Base-by-base conservation (phyloP, 2,797 vertebrate species). In the Smutsia gigantea region DNA sequence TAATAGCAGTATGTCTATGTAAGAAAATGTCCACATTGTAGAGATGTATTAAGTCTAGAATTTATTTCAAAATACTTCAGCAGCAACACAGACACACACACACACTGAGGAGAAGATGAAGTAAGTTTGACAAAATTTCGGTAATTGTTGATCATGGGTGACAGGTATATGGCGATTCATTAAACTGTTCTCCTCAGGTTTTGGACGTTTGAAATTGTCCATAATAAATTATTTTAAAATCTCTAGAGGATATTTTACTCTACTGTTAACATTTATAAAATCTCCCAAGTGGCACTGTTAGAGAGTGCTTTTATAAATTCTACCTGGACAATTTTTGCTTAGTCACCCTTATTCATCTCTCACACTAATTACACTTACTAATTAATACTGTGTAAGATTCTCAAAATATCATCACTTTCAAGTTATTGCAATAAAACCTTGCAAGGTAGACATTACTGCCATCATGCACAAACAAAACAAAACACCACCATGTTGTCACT, bases 61-160 rank as follows among this genome's bases (percentile, higher is more conserved):
- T 91, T 84, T 64, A 46, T 95, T 92, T 93, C 84, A 57, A 87
- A 91, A 63, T 85, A 46, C 46, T 83, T 66, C 2, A 57, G 68
- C n/a, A 64, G 27, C 27, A 93, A 19, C 66, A 91, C 87, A 75
- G 31, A 75, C 6, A 53, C 15, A 49, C 5, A 39, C n/a, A 51
- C 46, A 66, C 12, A 37, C 87, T 10, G 42, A 11, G 18, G 12
- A 92, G 78, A 59, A 74, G 18, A 68, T 51, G 49, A 93, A 69
- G 86, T n/a, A 63, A 96, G 7, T 55, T 46, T 53, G 29, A 69
- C 37, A 75, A 85, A 87, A 69, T 66, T n/a, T 74, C 53, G 57
- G 23, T 75, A 53, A 88, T 71, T 42, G 29, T 63, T 95, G 29
- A 90, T 39, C 49, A 34, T 79, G 25, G 49, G 14, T 61, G 53